Evolutionary conservation across 2,113 vertebrate species (phyloP).

Genomic region (Python bivittatus): DNA sequence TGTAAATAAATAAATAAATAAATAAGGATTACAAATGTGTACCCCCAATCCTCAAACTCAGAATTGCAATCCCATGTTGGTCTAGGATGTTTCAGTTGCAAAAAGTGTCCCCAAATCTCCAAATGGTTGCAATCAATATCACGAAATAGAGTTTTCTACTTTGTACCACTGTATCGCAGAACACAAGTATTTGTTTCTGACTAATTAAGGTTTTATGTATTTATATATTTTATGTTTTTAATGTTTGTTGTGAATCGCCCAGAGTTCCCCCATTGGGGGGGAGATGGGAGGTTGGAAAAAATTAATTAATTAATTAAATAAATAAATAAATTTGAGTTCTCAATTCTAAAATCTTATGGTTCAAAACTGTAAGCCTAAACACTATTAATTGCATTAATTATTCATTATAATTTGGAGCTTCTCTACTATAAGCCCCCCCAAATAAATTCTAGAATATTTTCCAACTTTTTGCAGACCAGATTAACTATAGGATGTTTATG

Average conservation of each 20-base stretch:
- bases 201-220: too few species aligned
- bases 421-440: too few species aligned
- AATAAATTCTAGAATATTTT: too few species aligned
- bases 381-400: background rate
- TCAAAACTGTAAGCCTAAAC: background rate
- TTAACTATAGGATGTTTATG: background rate
- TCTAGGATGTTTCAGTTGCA: background rate
- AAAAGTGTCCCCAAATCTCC: background rate
- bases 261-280: too few species aligned
- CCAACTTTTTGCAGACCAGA: background rate
- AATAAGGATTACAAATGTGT: background rate
- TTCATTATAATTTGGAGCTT: background rate
- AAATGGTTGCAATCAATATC: background rate
- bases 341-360: background rate
- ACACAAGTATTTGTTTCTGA: background rate
- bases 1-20: too few species aligned
- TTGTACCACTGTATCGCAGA: background rate
- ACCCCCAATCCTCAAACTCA: background rate
- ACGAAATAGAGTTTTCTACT: background rate
- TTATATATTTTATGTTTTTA: too few species aligned
- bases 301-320: too few species aligned
- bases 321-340: background rate
- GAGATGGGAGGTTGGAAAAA: too few species aligned
- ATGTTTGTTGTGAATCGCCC: too few species aligned
- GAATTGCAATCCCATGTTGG: background rate